phyloP scores from a whole-genome alignment of 2,888 invertebrate genomes.

The Seladonia tumulorum region DNA sequence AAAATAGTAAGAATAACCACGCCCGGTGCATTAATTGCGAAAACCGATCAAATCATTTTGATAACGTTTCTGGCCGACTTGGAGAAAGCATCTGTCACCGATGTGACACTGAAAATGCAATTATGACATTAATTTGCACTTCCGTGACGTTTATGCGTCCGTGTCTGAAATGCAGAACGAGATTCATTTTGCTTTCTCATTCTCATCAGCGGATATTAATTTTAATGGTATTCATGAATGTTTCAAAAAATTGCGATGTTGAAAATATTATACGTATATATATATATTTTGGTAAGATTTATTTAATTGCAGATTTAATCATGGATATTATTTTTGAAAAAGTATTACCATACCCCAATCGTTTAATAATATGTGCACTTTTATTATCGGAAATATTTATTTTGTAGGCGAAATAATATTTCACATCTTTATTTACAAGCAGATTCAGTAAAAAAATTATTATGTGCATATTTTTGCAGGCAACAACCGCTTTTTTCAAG shows the following conservation, averaged over 20 bases:
- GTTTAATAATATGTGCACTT: not conserved
- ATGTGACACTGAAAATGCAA: conserved; percentile 15
- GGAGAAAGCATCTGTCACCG: conserved; percentile 4
- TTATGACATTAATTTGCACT: conserved; percentile 13
- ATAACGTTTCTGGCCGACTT: not conserved
- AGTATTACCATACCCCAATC: not conserved
- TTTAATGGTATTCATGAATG: not conserved
- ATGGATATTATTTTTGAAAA: not conserved
- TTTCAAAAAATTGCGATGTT: not conserved
- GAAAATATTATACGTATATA: not conserved
- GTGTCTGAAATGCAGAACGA: not conserved
- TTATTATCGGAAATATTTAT: not conserved
- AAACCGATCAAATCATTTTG: not conserved
- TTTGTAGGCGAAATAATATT: not conserved
- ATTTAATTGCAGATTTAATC: not conserved
- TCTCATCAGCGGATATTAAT: not conserved
- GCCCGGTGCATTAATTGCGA: not conserved
- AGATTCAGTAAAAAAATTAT: no score
- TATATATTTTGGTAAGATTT: not conserved
- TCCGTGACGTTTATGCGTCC: not conserved
- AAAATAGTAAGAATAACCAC: not conserved
- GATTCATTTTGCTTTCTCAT: not conserved
- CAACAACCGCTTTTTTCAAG: no score
- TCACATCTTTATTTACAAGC: not conserved
- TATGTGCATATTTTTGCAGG: no score